Evolutionary conservation across 2,888 invertebrate species (phyloP), one percentile per base, ranked within the genome.

Genomic region (Yponomeuta sedellus): DNA sequence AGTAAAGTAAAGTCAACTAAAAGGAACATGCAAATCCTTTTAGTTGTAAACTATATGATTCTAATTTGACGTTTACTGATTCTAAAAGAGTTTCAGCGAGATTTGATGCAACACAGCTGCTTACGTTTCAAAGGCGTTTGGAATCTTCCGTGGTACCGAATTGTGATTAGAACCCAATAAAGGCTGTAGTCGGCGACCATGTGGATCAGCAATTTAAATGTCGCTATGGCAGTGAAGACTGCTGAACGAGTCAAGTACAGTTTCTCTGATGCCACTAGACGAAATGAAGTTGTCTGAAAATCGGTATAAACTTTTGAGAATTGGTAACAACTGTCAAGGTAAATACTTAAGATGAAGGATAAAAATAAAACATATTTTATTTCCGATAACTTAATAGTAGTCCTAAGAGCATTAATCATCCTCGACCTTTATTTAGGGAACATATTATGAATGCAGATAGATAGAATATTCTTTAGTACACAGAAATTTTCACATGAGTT

Each of bases 181-280:
- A 97, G 83, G 25, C 94, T 93, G 78, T 95, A 96, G 82, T 98
- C 97, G 2, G 94, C 93, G 22, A 93, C 82, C 77, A 97, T 94
- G 74, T 96, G 95, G 62, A 95, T 93, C 34, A 93, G 82, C 16
- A 97, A 86, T 77, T 97, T 96, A 67, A 96, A 84, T 0, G 94
- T 93, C 0, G 95, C 93, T 19, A 95, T 86, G 0, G 92, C 74
- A 78, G 97, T 91, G 70, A 95, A 93, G 82, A 94, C 80, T 79
- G 92, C 66, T 79, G 89, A 88, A 10, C 89, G 80, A 44, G 82
- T 82, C 10, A 95, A 74, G 69, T 93, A 91, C 0, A 85, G 80
- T 73, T 86, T 92, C 75, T 96, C 96, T 0, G 90, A 83, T 57
- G 92, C 86, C 0, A 94, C 91, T 64, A 96, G 82, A 1, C 88